Percentiles rank a stretch among this genome's conserved stretches.
Evolutionary conservation across 2,113 vertebrate genomes (phyloP).

Genomic region (Recurvirostra avosetta): DNA sequence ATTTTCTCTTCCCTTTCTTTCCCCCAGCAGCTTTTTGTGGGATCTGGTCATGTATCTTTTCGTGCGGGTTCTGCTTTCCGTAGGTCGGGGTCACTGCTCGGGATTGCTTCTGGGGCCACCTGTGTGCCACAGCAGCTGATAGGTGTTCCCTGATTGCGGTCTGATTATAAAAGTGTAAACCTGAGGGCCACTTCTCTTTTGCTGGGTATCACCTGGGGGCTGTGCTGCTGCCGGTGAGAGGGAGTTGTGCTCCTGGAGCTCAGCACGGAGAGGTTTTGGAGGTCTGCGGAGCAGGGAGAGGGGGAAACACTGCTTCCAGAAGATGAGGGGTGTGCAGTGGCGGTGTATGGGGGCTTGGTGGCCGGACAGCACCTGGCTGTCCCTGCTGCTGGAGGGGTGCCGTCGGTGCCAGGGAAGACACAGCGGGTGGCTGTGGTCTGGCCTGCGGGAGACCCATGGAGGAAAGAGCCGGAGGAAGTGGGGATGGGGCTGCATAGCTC

Average conservation of each 20-base stretch:
- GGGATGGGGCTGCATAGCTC: accelerated
- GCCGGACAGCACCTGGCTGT: background rate
- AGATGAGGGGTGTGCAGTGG: accelerated
- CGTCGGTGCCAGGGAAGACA: no score
- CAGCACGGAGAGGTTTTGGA: no score
- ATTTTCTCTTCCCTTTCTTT: background rate
- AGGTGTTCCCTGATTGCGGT: background rate
- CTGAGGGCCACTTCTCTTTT: accelerated
- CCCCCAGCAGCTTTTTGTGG: background rate
- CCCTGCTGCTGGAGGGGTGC: no score
- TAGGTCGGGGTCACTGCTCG: accelerated
- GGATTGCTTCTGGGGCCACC: background rate
- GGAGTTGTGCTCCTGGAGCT: accelerated
- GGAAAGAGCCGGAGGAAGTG: background rate
- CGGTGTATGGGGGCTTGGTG: background rate
- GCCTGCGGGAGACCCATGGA: background rate
- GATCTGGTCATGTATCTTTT: background rate
- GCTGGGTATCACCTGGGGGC: accelerated
- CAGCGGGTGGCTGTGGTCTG: accelerated
- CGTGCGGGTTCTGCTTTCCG: accelerated
- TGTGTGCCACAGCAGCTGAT: background rate
- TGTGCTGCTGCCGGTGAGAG: accelerated
- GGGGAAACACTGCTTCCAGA: background rate
- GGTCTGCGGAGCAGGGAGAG: background rate
- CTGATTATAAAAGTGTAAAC: background rate